Evolutionary conservation across 2,797 vertebrate genomes (phyloP).

Genomic region (Odontamblyopus rebecca): DNA sequence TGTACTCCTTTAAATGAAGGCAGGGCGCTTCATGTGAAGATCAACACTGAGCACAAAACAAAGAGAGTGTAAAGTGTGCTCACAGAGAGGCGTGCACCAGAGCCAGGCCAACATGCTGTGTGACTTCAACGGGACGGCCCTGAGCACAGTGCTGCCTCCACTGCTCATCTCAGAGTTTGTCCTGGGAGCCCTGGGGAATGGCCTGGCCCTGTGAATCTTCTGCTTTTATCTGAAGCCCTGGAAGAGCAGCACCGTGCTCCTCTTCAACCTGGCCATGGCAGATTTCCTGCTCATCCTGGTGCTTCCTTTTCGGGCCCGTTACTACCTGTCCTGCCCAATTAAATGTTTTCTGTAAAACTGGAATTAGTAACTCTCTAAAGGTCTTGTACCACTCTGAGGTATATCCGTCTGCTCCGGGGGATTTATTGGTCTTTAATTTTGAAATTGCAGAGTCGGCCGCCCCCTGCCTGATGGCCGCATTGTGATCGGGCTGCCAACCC

Average conservation of each 20-base stretch:
- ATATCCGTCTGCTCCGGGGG: no score
- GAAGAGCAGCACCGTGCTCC: conserved; percentile 76
- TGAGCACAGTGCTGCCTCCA: conserved; percentile 61
- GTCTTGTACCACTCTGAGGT: no score
- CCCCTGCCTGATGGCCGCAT: no score
- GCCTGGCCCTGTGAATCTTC: conserved; percentile 76
- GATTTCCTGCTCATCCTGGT: conserved; percentile 76
- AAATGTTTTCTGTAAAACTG: no score
- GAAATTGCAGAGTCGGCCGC: no score
- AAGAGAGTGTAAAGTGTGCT: rapidly evolving
- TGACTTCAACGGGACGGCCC: conserved; percentile 40
- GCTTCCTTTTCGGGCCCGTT: conserved; percentile 72
- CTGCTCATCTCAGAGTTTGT: conserved; percentile 71
- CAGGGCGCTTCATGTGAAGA: conserved; percentile 1
- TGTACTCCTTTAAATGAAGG: conserved; percentile 21
- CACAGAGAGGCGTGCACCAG: conserved; percentile 2
- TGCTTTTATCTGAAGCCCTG: conserved; percentile 76
- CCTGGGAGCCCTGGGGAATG: conserved; percentile 74
- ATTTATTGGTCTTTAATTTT: no score
- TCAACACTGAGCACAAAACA: conserved; percentile 20
- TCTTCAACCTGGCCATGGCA: conserved; percentile 77
- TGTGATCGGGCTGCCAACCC: no score
- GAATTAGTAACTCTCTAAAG: no score
- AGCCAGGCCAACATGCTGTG: conserved; percentile 45
- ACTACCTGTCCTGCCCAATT: conserved; percentile 53